Base-by-base conservation (phyloP, 2,888 invertebrate genomes). In the Eurytoma adleriae region DNA sequence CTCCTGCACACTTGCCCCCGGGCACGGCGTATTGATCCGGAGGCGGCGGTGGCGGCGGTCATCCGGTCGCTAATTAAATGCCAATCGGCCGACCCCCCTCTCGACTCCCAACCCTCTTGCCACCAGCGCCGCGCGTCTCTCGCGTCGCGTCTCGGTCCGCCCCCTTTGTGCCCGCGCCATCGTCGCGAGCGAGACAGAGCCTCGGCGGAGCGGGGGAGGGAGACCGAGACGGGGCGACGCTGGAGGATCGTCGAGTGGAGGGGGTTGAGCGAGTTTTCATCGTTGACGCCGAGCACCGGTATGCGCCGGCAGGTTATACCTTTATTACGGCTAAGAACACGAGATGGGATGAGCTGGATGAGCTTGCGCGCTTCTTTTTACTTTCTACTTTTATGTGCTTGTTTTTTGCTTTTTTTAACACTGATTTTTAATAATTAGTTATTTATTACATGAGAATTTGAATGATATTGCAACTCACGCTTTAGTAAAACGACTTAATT, bases 61-160 rank as follows among this genome's bases (percentile, higher is more conserved):
- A 90, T 90, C 90, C 90, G 69, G 89, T 89, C 90, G 90, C 90
- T 90, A 90, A 90, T 90, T 90, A 90, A 90, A 90, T 90, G 90
- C 90, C 90, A 90, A 90, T 90, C 90, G 90, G 87, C 87, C 90
- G 83, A 86, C 87, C 87, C 87, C 87, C 88, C 84, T 54, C 56
- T 40, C 48, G 3, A 20, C n/a, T 40, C n/a, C 83, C 83, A 81
- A 84, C 83, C 84, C 85, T 85, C 85, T 86, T 85, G 85, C 78
- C 74, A 27, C 67, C 50, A 27, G 27, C 24, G 16, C 68, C 10
- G n/a, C 50, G n/a, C 48, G 27, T 20, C 50, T 20, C 68, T 30
- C 68, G 50, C 61, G 27, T 61, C 64, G 62, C 30, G 40, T 40
- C 56, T 56, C 84, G 86, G 82, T 86, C 86, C 86, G 86, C 86